These are phyloP conservation scores for Morpho helenor DNA, from an alignment of 2,888 invertebrate genomes.

Conservation along the genomic window DNA sequence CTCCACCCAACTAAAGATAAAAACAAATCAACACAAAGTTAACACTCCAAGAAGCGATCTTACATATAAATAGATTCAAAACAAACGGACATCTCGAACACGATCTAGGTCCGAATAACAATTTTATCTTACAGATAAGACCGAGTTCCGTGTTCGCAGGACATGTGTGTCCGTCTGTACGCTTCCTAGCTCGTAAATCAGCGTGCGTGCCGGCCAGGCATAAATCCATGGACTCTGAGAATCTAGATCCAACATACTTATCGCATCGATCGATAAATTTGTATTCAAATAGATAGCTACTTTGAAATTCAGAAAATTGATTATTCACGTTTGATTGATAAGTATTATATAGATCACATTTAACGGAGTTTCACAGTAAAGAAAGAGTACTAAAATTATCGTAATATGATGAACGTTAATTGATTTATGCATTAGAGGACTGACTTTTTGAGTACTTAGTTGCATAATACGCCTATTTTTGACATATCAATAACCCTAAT, in stretches of 20 bases:
- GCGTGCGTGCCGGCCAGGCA: slow-evolving; percentile 16
- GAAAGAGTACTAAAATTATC: no score
- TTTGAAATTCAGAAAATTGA: neutral
- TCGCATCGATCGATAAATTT: slow-evolving; percentile 20
- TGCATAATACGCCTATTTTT: no score
- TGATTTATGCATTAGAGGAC: no score
- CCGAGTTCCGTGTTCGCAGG: slow-evolving; percentile 7
- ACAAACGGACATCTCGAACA: neutral
- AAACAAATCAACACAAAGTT: neutral
- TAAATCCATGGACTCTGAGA: slow-evolving; percentile 17
- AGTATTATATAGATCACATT: no score
- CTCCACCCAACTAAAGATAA: neutral
- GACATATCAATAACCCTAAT: no score
- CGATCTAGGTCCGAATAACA: slow-evolving; percentile 6
- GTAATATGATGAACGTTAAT: no score
- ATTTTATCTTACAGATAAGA: slow-evolving; percentile 7
- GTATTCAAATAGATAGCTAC: slow-evolving; percentile 15
- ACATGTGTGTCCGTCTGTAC: slow-evolving; percentile 14
- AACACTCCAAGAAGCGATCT: neutral
- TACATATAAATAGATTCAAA: slow-evolving; percentile 3
- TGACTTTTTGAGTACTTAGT: no score
- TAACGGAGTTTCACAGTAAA: no score
- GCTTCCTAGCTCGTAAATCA: slow-evolving; percentile 20
- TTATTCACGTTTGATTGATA: no score
- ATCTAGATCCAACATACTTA: slow-evolving; percentile 15